Evolutionary conservation across 2,113 vertebrate genomes (phyloP).

Genomic region (Silurus meridionalis): DNA sequence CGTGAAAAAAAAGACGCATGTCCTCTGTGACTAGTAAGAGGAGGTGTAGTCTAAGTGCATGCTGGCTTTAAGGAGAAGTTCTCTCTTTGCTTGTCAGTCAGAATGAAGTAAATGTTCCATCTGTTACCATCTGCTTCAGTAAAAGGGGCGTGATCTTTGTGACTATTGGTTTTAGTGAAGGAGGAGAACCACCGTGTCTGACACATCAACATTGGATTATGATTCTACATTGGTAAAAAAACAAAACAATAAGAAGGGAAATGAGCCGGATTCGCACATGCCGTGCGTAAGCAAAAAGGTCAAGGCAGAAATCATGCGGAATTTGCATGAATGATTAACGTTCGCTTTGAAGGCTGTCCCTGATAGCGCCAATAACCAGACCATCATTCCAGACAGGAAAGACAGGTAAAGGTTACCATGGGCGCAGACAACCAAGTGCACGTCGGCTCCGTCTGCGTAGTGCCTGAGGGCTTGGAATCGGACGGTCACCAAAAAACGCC

Average conservation of each 20-base stretch:
- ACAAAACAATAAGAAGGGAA: neutral
- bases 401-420: conserved; percentile 27
- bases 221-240: neutral
- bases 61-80: no score
- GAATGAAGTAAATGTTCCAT: no score
- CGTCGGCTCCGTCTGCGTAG: neutral
- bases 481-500: neutral
- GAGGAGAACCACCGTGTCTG: neutral
- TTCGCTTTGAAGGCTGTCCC: neutral
- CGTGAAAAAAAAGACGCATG: no score
- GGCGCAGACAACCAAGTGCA: neutral
- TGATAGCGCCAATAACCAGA: conserved; percentile 29
- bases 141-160: neutral
- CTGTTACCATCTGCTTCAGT: neutral
- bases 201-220: neutral
- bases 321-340: conserved; percentile 4
- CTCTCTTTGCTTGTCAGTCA: no score
- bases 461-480: conserved; percentile 19
- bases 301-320: neutral
- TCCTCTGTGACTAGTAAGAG: no score
- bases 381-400: conserved; percentile 20
- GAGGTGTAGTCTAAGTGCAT: no score
- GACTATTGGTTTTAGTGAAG: neutral
- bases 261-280: neutral
- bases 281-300: neutral